Evolutionary conservation across 1,140 invertebrate species (phyloP).

Genomic region (Eumeta japonica): DNA sequence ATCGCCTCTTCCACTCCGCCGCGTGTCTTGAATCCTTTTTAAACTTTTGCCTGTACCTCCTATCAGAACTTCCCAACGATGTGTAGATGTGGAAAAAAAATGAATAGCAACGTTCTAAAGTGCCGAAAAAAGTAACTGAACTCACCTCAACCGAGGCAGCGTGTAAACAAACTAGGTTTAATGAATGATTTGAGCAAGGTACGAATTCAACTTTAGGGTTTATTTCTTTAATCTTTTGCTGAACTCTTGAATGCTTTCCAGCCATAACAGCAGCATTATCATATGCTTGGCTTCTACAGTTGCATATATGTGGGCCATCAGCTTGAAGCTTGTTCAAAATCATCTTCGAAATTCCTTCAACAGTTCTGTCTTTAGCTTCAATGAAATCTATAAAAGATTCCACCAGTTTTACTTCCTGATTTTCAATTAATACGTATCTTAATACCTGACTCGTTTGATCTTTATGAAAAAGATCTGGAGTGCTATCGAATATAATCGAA

Average conservation of each 20-base stretch:
- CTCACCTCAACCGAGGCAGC: constrained; percentile 3
- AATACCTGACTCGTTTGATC: too few relatives aligned
- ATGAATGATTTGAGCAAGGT: constrained; percentile 7
- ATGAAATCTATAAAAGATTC: too few relatives aligned
- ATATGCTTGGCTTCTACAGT: too few relatives aligned
- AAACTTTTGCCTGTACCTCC: constrained; percentile 10
- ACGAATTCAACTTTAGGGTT: constrained; percentile 11
- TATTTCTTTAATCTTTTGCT: constrained; percentile 12
- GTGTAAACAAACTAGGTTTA: constrained; percentile 8
- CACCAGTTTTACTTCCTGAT: too few relatives aligned
- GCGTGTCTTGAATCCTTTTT: constrained; percentile 9
- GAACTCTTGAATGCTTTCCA: constrained; percentile 2
- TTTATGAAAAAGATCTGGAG: too few relatives aligned
- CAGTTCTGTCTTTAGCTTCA: too few relatives aligned
- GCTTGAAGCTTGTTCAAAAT: too few relatives aligned
- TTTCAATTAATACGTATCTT: too few relatives aligned
- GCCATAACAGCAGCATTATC: too few relatives aligned
- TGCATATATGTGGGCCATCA: too few relatives aligned
- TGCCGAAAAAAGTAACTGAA: constrained; percentile 8
- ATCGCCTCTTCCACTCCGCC: constrained; percentile 12
- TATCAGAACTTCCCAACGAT: constrained; percentile 17
- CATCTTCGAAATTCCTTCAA: too few relatives aligned
- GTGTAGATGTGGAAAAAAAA: constrained; percentile 18
- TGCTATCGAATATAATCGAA: too few relatives aligned
- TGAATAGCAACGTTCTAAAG: constrained; percentile 12